Base-by-base conservation (phyloP, 1,140 invertebrate species). In the Calephelis nemesis region DNA sequence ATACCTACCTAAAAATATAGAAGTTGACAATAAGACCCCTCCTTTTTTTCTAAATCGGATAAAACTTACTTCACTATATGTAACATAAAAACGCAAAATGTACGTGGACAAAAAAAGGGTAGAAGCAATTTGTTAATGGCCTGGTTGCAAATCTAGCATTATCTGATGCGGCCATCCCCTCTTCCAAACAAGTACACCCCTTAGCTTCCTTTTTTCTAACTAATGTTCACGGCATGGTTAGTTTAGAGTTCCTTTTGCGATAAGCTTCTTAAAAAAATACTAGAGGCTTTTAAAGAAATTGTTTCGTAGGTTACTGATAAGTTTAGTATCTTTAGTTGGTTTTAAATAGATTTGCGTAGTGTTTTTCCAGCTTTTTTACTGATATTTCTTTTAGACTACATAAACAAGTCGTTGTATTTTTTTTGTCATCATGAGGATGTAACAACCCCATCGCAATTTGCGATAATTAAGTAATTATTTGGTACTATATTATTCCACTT, bases 51-150 rank as follows among this genome's bases (percentile, higher is more conserved):
- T 19, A 19, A 19, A 19, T 30, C 30, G 30, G 30, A 30, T 30
- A 30, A 62, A 71, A 47, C 47, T 52, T 39, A 47, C 39, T 62
- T 30, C 30, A 30, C 30, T 30, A 30, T 30, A 4, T 45, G 8
- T 45, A 45, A 45, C 6, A 6, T 45, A 45, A 45, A 45, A 7
- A 45, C 1, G 6, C 8, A 45, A 45, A 45, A 45, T 45, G 4
- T 45, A 45, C 30, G 30, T 30, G 42, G 6, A 45, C 42, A 9
- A 45, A 45, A 45, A 7, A 45, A 45, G 42, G 54, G 65, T 68
- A 83, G 78, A 75, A 77, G 82, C 85, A 85, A 91, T 91, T 90
- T 88, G 87, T 88, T 83, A 88, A 90, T 88, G 87, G 85, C 75
- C 73, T 74, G 75, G 76, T 77, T 81, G 83, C 85, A 88, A 90